Conservation (phyloP, 2,113 vertebrate species). For the Heterotis niloticus region DNA sequence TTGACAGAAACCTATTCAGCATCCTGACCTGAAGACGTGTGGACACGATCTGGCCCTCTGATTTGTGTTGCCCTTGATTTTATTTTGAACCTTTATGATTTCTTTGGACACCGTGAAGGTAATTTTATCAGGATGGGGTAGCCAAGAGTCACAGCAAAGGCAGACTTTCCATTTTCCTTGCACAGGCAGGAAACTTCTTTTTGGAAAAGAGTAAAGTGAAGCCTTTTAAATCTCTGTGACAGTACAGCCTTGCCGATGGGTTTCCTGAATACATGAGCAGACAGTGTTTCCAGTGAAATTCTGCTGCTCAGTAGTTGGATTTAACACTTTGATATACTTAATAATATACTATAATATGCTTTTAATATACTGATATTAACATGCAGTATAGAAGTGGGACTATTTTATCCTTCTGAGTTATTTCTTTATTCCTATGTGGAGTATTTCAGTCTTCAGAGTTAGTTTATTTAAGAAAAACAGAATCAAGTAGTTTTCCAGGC, state of each 20-base stretch:
- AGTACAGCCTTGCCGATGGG: conserved; percentile 27
- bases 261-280: background rate
- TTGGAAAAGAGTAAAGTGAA: conserved; percentile 23
- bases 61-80: conserved; percentile 17
- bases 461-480: background rate
- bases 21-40: background rate
- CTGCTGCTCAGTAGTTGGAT: background rate
- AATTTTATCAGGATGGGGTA: conserved; percentile 7
- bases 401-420: background rate
- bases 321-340: no score
- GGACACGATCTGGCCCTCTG: conserved; percentile 11
- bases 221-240: conserved; percentile 19
- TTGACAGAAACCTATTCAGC: background rate
- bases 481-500: background rate
- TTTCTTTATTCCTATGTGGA: background rate
- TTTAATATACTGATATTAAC: no score
- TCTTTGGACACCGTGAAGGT: background rate
- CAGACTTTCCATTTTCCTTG: conserved; percentile 21
- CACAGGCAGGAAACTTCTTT: conserved; percentile 19
- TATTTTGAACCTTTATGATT: conserved; percentile 22
- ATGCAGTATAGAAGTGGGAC: background rate
- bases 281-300: background rate
- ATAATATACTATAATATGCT: no score
- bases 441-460: background rate
- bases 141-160: conserved; percentile 14